Percentiles rank a stretch among this genome's conserved stretches.
These are phyloP conservation scores for Rapana venosa DNA, from an alignment of 2,888 invertebrate species.

Conservation along the genomic window DNA sequence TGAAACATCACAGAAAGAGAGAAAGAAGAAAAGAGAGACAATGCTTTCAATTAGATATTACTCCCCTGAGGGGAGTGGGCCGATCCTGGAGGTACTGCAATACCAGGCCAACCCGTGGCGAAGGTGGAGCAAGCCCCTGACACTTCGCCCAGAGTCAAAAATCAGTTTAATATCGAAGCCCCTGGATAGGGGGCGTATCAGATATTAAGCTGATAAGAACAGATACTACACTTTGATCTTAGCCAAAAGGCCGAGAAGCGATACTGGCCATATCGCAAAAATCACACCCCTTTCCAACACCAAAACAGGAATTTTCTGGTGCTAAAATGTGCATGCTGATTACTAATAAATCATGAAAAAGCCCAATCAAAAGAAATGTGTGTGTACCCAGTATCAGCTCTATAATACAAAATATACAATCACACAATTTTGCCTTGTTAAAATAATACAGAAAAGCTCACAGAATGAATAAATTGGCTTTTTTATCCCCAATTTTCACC, in stretches of 20 bases:
- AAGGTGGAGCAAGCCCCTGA: constrained; percentile 84
- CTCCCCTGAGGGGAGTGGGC: constrained; percentile 16
- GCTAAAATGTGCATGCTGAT: neutral
- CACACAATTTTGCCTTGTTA: too few species aligned
- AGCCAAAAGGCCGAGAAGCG: constrained; percentile 31
- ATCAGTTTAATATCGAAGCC: too few species aligned
- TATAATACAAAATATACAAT: too few species aligned
- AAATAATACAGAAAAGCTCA: too few species aligned
- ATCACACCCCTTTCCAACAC: neutral
- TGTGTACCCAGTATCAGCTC: too few species aligned
- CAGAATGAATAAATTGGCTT: too few species aligned
- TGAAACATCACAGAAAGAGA: neutral
- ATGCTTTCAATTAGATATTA: neutral
- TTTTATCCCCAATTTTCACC: too few species aligned
- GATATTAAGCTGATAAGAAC: constrained; percentile 31
- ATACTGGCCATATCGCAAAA: neutral
- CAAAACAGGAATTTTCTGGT: neutral
- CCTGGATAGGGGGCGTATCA: constrained; percentile 19
- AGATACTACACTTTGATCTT: constrained; percentile 31
- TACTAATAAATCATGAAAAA: neutral
- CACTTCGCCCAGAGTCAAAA: constrained; percentile 71
- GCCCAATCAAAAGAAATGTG: too few species aligned
- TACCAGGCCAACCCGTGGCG: constrained; percentile 67
- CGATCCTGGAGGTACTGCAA: constrained; percentile 29
- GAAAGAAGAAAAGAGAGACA: neutral